Percentiles rank a stretch among this genome's conserved stretches.
Conservation (phyloP, 2,113 vertebrate species). For the Petroica traversi region DNA sequence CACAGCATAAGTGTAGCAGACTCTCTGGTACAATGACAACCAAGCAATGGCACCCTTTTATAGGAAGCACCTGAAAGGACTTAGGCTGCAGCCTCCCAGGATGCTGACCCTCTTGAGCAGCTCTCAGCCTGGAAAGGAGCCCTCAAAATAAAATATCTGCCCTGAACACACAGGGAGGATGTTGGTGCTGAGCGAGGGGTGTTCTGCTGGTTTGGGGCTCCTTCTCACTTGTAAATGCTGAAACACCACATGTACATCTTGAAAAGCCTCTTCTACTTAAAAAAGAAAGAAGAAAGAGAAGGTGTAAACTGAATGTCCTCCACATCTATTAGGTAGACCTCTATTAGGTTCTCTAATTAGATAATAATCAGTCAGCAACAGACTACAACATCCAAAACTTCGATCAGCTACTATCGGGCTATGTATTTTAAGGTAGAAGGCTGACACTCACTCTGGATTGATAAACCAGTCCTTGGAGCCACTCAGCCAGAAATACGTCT, state of each 20-base stretch:
- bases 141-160: background rate
- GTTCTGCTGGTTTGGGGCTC: background rate
- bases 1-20: accelerated
- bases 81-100: background rate
- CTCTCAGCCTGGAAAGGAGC: background rate
- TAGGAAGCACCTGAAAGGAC: background rate
- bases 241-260: background rate
- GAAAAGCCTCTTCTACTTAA: background rate
- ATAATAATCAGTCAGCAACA: background rate
- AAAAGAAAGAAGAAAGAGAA: background rate
- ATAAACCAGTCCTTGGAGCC: background rate
- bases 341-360: background rate
- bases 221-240: background rate
- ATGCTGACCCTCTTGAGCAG: background rate
- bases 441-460: background rate
- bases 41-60: background rate
- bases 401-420: background rate
- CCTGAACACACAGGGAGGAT: accelerated
- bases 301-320: background rate
- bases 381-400: background rate
- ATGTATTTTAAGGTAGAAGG: background rate
- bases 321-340: no score
- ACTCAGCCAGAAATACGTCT: background rate
- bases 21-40: background rate
- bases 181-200: background rate